Base-by-base conservation (phyloP, 2,888 invertebrate species). In the Eristalinus sepulchralis region DNA sequence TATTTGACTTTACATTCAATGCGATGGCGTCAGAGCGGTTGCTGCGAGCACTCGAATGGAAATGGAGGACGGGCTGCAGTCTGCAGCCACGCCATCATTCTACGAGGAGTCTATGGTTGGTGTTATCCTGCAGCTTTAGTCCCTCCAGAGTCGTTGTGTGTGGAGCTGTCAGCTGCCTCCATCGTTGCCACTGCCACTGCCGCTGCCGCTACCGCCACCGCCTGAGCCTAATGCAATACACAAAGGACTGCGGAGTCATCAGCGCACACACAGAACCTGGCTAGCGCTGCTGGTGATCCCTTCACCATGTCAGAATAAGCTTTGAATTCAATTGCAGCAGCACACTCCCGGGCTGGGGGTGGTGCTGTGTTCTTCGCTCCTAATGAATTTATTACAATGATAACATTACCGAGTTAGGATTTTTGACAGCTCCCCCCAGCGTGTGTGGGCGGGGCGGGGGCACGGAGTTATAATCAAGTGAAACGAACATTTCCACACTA, bases 311-410 rank as follows among this genome's bases (percentile, higher is more conserved):
- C 55, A 24, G 60, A 33, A 62, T 10, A 47, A 34, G 53, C 24
- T 24, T 76, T 47, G 47, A 83, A 79, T 83, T 79, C 72, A 83
- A 83, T 83, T 83, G 72, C 73, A 67, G 33, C 55, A 64, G 68
- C 57, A 53, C 70, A 66, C 34, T 11, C 6, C 53, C 39, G 17
- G 36, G 11, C 20, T 36, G 2, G 24, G 53, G 47, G 24, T 11
- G 31, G 34, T n/a, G 60, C 82, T 68, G 53, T 73, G 86, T 57
- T 73, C 82, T 83, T 70, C 83, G 68, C 73, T 78, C 22, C 75
- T 83, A 83, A 86, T 83, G 78, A 86, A 86, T 86, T 86, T 86
- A 86, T 86, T 86, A 86, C 86, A 83, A 75, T 86, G 78, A 86
- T 86, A 85, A 82, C 85, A 85, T 85, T 86, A 86, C 66, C 83